phyloP scores from a whole-genome alignment of 2,113 vertebrate species.

The Rhinolophus sinicus region DNA sequence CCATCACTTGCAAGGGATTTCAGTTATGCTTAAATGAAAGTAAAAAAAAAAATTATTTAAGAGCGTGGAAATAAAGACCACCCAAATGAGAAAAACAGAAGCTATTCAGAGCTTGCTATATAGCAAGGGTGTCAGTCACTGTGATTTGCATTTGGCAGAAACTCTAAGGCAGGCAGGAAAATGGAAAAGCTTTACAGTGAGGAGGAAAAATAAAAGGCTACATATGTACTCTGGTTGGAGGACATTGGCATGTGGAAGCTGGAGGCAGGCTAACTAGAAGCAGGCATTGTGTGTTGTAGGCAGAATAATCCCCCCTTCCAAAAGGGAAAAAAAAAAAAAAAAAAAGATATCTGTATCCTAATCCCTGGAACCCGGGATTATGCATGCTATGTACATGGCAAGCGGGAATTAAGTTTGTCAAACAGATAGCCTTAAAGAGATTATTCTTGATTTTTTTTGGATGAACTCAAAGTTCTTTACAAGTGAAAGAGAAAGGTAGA shows the following conservation, averaged over 20 bases:
- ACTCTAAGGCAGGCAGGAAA: background rate
- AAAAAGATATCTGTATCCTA: background rate
- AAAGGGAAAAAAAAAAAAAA: background rate
- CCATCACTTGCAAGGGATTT: background rate
- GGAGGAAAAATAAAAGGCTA: background rate
- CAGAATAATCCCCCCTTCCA: background rate
- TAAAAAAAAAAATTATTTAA: background rate
- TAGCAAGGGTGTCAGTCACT: background rate
- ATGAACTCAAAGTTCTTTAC: background rate
- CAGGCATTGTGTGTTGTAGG: background rate
- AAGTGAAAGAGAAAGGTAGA: background rate
- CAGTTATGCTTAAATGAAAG: background rate
- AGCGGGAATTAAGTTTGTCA: background rate
- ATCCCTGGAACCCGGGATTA: background rate
- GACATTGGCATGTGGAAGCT: background rate
- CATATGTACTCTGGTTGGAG: background rate
- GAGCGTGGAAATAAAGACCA: background rate
- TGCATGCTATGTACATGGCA: background rate
- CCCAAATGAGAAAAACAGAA: background rate
- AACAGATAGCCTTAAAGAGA: background rate
- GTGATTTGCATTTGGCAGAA: background rate
- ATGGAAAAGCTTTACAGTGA: background rate
- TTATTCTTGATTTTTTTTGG: background rate
- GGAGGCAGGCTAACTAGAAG: background rate
- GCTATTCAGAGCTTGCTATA: background rate